These are phyloP conservation scores for Leucoptera coffeella DNA, from an alignment of 2,888 invertebrate species.

Conservation along the genomic window DNA sequence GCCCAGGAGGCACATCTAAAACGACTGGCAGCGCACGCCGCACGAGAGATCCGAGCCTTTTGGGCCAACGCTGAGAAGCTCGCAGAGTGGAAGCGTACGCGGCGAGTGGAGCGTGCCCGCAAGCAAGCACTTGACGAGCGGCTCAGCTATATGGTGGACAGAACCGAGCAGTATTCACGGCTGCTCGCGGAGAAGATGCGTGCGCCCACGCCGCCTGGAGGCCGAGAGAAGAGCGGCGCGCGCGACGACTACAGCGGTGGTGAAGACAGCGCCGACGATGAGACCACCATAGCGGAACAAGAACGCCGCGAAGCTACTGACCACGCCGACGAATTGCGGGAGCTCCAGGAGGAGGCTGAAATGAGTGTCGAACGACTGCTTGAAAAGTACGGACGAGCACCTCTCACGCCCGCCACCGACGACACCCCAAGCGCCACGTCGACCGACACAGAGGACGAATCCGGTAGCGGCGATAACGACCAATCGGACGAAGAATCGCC, in stretches of 20 bases:
- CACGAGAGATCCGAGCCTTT: slow-evolving; percentile 89
- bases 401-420: slow-evolving; percentile 3
- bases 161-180: slow-evolving; percentile 94
- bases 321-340: slow-evolving; percentile 65
- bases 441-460: slow-evolving; percentile 8
- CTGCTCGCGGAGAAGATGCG: slow-evolving; percentile 81
- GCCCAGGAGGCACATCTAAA: slow-evolving; percentile 82
- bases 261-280: slow-evolving; percentile 82
- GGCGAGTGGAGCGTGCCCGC: slow-evolving; percentile 87
- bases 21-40: slow-evolving; percentile 82
- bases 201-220: slow-evolving; percentile 5
- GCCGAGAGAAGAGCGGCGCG: slow-evolving; percentile 9
- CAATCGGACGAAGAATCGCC: slow-evolving; percentile 20
- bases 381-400: slow-evolving; percentile 56
- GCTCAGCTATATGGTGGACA: slow-evolving; percentile 95
- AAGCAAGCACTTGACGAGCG: slow-evolving; percentile 94
- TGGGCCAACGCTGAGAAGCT: slow-evolving; percentile 97
- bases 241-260: slow-evolving; percentile 29
- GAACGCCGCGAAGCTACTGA: slow-evolving; percentile 60
- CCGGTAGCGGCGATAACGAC: slow-evolving; percentile 14
- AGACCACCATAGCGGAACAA: slow-evolving; percentile 88
- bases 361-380: slow-evolving; percentile 76
- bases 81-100: slow-evolving; percentile 90
- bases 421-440: slow-evolving; percentile 1
- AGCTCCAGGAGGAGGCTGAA: slow-evolving; percentile 72